phyloP scores from a whole-genome alignment of 2,113 vertebrate genomes.

The Egretta garzetta region DNA sequence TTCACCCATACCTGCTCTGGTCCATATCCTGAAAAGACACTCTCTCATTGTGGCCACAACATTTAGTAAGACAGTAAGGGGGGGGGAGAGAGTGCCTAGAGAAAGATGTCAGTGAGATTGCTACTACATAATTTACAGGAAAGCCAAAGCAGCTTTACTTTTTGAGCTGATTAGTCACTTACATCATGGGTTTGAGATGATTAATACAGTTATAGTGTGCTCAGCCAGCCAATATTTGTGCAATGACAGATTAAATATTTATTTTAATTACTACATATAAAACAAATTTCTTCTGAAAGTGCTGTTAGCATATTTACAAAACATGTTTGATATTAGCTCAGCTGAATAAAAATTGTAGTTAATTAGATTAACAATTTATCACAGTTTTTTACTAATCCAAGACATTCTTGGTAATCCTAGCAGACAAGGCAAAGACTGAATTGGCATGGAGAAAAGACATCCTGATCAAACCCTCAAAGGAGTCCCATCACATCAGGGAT shows the following conservation, averaged over 20 bases:
- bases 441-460: background rate
- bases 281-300: background rate
- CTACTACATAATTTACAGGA: background rate
- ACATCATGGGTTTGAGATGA: slow-evolving; percentile 6
- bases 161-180: slow-evolving; percentile 2
- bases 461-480: background rate
- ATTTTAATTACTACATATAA: slow-evolving; percentile 8
- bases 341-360: background rate
- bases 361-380: background rate
- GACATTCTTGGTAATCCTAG: background rate
- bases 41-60: background rate
- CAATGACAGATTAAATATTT: slow-evolving; percentile 18
- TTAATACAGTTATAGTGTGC: background rate
- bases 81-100: background rate
- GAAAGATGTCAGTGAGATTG: background rate
- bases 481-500: background rate
- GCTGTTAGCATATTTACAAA: background rate
- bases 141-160: background rate
- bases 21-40: background rate
- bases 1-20: background rate
- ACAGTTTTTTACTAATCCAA: background rate
- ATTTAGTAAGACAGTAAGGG: background rate
- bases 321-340: background rate
- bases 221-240: background rate
- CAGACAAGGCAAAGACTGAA: background rate